These are phyloP conservation scores for Automeris io DNA, from an alignment of 2,888 invertebrate genomes.

Conservation along the genomic window DNA sequence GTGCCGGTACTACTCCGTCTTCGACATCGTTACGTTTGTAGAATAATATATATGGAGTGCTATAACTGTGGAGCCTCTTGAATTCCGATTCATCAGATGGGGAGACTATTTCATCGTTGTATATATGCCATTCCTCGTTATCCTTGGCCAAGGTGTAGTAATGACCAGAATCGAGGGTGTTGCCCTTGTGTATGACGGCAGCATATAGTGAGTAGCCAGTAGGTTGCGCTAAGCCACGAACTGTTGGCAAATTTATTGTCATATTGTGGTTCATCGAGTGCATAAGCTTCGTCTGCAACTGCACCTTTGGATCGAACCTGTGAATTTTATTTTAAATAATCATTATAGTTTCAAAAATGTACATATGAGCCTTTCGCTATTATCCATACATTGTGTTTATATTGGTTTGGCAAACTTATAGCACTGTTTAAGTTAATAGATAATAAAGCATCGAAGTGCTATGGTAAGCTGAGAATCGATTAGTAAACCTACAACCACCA, in stretches of 20 bases:
- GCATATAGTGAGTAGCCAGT: constrained; percentile 84
- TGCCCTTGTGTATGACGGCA: constrained; percentile 90
- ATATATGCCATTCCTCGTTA: constrained; percentile 84
- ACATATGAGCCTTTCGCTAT: no score
- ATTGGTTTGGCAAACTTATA: no score
- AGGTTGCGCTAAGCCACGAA: constrained; percentile 42
- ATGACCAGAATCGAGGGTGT: constrained; percentile 90
- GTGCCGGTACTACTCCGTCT: constrained; percentile 38
- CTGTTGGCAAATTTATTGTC: constrained; percentile 66
- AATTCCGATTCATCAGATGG: constrained; percentile 78
- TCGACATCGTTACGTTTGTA: constrained; percentile 76
- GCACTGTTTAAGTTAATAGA: no score
- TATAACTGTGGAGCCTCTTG: constrained; percentile 80
- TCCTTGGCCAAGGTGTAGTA: constrained; percentile 90
- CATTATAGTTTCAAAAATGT: neutral
- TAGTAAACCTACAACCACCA: no score
- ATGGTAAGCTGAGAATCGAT: no score
- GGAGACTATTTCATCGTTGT: constrained; percentile 87
- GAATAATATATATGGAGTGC: constrained; percentile 90
- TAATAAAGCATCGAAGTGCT: no score
- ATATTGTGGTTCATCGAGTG: constrained; percentile 80
- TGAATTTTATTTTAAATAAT: constrained; percentile 6
- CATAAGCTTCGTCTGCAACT: constrained; percentile 87
- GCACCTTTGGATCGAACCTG: constrained; percentile 63
- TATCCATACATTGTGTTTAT: no score